These are phyloP conservation scores for Craniophora ligustri DNA, from an alignment of 2,888 invertebrate species.

Conservation along the genomic window DNA sequence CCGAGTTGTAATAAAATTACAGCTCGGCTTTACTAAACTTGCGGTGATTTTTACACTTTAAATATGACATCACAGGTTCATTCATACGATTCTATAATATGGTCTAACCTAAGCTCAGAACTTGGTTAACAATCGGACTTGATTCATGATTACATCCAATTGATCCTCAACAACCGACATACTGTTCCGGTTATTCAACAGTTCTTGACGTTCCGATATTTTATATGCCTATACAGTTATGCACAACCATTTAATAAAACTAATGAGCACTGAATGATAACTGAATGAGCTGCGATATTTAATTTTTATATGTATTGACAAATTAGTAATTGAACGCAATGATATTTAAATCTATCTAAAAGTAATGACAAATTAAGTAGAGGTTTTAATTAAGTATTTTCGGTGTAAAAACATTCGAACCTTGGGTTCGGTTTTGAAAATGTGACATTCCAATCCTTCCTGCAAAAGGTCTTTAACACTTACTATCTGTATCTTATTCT, in stretches of 20 bases:
- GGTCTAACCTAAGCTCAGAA: slow-evolving; percentile 47
- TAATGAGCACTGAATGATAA: not conserved
- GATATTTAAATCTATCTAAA: no score
- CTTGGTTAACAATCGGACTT: slow-evolving; percentile 57
- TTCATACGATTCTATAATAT: slow-evolving; percentile 58
- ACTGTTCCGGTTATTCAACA: slow-evolving; percentile 59
- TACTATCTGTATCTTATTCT: no score
- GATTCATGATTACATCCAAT: slow-evolving; percentile 79
- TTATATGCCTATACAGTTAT: slow-evolving; percentile 13
- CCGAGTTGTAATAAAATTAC: no score
- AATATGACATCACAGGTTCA: slow-evolving; percentile 55
- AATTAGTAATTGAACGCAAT: not conserved
- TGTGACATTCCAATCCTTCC: no score
- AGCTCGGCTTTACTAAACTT: no score
- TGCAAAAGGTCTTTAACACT: not conserved
- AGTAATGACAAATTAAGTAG: no score
- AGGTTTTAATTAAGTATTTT: no score
- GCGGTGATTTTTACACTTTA: slow-evolving; percentile 4
- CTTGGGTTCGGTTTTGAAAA: no score
- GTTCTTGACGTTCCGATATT: slow-evolving; percentile 27
- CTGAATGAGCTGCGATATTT: not conserved
- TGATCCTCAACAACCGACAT: slow-evolving; percentile 73
- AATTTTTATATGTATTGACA: not conserved
- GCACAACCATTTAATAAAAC: not conserved
- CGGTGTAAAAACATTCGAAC: no score